Evolutionary conservation across 2,888 invertebrate species (phyloP).

Genomic region (Apotomis turbidana): DNA sequence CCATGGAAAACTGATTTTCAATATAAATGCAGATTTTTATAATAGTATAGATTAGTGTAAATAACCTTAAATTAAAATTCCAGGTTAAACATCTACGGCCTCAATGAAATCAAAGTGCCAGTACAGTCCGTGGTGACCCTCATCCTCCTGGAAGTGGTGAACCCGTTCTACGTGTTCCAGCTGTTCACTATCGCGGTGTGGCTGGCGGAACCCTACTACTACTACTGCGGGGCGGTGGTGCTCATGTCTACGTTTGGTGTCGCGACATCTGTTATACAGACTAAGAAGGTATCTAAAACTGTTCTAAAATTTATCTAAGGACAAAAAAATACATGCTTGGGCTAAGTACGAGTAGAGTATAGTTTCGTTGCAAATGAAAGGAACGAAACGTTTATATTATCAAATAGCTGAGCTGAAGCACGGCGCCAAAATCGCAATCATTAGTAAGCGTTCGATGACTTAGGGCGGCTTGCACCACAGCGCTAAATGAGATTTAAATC

Average conservation of each 20-base stretch:
- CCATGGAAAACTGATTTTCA: no score
- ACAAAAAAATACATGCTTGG: no score
- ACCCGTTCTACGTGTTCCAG: conserved; percentile 98
- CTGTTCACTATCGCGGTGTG: conserved; percentile 94
- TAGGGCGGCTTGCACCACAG: no score
- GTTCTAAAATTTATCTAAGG: no score
- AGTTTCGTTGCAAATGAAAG: background rate
- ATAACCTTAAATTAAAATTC: conserved; percentile 40
- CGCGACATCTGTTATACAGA: conserved; percentile 92
- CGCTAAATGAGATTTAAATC: no score
- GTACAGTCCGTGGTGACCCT: conserved; percentile 88
- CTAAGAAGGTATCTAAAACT: conserved; percentile 86
- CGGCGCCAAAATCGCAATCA: no score
- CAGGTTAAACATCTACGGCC: conserved; percentile 91
- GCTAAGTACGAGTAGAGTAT: no score
- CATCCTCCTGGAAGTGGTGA: conserved; percentile 92
- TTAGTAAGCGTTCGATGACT: no score
- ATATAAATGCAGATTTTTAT: no score
- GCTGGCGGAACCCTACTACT: conserved; percentile 95
- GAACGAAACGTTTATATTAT: no score
- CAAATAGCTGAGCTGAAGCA: no score
- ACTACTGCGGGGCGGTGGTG: conserved; percentile 94
- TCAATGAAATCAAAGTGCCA: conserved; percentile 92
- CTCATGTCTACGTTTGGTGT: conserved; percentile 93
- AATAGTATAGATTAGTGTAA: no score